A percentile compares a stretch with the other conserved stretches of the same genome.
These are phyloP conservation scores for Dendrolimus houi DNA, from an alignment of 2,888 invertebrate genomes.

Conservation along the genomic window DNA sequence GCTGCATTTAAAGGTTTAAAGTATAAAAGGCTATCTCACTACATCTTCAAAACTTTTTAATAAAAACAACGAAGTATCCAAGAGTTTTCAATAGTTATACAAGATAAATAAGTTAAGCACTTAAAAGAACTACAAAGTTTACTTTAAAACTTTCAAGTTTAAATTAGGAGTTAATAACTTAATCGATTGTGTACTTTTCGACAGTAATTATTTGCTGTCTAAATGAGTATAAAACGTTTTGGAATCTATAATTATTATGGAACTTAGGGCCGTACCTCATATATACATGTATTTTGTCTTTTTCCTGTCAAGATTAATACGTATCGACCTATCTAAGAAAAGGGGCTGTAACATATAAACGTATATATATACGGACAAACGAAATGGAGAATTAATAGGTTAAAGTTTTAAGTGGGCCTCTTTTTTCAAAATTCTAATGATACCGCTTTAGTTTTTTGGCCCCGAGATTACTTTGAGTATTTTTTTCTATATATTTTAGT, in stretches of 20 bases:
- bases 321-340: no score
- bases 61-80: conserved; percentile 8
- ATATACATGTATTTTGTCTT: no score
- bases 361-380: no score
- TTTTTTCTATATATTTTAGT: no score
- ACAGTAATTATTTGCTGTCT: conserved; percentile 1
- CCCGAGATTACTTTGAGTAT: no score
- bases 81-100: conserved; percentile 27
- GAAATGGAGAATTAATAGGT: background rate
- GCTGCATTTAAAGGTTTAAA: background rate
- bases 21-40: background rate
- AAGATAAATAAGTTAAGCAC: conserved; percentile 39
- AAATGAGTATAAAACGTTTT: no score
- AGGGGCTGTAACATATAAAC: no score
- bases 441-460: background rate
- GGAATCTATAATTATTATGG: no score
- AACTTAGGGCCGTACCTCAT: no score
- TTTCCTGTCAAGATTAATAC: no score
- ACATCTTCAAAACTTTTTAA: conserved; percentile 1
- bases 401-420: background rate
- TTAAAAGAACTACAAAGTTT: conserved; percentile 35
- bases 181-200: conserved; percentile 16
- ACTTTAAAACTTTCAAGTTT: conserved; percentile 25
- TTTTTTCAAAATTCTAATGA: no score
- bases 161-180: conserved; percentile 27